Evolutionary conservation across 1,140 invertebrate species (phyloP).

Genomic region (Heliconius melpomene): DNA sequence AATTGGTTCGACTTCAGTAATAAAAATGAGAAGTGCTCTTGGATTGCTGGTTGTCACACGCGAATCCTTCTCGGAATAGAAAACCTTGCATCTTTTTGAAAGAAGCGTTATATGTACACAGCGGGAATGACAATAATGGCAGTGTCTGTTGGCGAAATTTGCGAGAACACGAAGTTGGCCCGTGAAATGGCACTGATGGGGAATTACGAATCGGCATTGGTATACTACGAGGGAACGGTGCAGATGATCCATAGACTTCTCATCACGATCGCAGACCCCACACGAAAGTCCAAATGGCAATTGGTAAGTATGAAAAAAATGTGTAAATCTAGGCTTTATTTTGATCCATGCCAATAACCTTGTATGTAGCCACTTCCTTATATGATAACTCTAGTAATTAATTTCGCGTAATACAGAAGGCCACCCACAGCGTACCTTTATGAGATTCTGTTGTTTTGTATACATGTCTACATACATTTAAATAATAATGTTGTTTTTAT

Average conservation of each 20-base stretch:
- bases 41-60: slow-evolving; percentile 63
- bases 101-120: slow-evolving; percentile 74
- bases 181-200: slow-evolving; percentile 96
- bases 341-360: slow-evolving; percentile 46
- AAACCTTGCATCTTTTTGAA: slow-evolving; percentile 34
- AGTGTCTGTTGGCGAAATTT: slow-evolving; percentile 92
- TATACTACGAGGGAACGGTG: slow-evolving; percentile 97
- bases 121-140: slow-evolving; percentile 89
- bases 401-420: slow-evolving; percentile 66
- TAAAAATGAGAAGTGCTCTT: slow-evolving; percentile 68
- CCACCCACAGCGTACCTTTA: slow-evolving; percentile 47
- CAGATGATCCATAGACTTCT: slow-evolving; percentile 94
- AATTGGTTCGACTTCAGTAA: slow-evolving; percentile 42
- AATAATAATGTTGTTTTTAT: neutral
- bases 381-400: slow-evolving; percentile 71
- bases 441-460: slow-evolving; percentile 41
- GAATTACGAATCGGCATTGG: slow-evolving; percentile 96
- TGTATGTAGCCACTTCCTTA: slow-evolving; percentile 66
- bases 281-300: slow-evolving; percentile 93
- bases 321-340: slow-evolving; percentile 41
- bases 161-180: slow-evolving; percentile 95
- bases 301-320: slow-evolving; percentile 83
- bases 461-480: slow-evolving; percentile 13
- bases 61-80: slow-evolving; percentile 39
- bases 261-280: slow-evolving; percentile 88